phyloP scores from a whole-genome alignment of 1,140 invertebrate genomes.

The Lepidurus apus region DNA sequence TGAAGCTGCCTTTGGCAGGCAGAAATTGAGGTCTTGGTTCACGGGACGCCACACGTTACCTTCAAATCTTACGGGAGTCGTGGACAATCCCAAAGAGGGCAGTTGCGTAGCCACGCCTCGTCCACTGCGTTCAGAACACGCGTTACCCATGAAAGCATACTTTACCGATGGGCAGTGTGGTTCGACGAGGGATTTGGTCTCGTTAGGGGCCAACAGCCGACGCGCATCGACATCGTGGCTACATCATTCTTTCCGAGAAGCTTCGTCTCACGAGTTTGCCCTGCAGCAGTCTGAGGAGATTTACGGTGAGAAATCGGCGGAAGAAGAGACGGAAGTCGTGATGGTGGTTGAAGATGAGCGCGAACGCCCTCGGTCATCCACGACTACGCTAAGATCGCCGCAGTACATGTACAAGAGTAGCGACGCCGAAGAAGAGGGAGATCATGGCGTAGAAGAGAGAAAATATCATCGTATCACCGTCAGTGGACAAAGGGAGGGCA shows the following conservation, averaged over 20 bases:
- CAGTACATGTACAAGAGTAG: constrained; percentile 23
- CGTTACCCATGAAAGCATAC: constrained; percentile 30
- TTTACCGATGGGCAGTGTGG: constrained; percentile 33
- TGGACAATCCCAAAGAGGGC: constrained; percentile 5
- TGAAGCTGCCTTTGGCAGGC: background rate
- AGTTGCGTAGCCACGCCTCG: constrained; percentile 29
- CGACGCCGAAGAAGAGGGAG: constrained; percentile 2
- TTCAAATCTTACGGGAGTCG: constrained; percentile 2
- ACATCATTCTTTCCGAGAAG: constrained; percentile 20
- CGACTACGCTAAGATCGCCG: constrained; percentile 29
- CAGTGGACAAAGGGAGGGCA: background rate
- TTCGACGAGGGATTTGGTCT: constrained; percentile 33
- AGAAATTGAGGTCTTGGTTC: constrained; percentile 34
- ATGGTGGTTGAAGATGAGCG: constrained; percentile 8
- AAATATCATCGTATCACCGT: background rate
- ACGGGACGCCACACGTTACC: constrained; percentile 33
- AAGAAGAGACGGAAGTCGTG: constrained; percentile 3
- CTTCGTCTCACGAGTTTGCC: constrained; percentile 23
- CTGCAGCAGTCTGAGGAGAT: constrained; percentile 23
- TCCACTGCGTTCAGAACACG: background rate
- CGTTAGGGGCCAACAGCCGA: background rate
- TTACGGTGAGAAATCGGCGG: constrained; percentile 17
- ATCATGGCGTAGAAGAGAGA: background rate
- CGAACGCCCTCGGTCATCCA: constrained; percentile 30
- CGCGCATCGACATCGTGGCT: constrained; percentile 15